These are phyloP conservation scores for Ips nitidus DNA, from an alignment of 1,140 invertebrate genomes.

Conservation along the genomic window DNA sequence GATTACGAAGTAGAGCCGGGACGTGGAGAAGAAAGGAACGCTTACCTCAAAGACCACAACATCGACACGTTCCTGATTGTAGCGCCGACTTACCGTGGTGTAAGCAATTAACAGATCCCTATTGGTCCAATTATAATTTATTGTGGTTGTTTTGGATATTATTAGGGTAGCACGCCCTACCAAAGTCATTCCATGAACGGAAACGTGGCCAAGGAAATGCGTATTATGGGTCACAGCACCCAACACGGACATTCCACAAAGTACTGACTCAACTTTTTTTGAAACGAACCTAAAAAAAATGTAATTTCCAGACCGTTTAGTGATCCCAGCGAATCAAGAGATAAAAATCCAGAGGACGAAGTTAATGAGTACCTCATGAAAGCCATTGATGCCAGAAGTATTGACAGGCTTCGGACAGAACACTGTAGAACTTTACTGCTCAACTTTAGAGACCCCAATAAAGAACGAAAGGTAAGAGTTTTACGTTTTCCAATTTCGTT, in stretches of 20 bases:
- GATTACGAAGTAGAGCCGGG: constrained; percentile 91
- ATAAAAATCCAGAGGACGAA: constrained; percentile 84
- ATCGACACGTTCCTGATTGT: constrained; percentile 92
- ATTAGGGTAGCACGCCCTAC: constrained; percentile 51
- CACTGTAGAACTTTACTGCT: constrained; percentile 81
- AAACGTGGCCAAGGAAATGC: constrained; percentile 81
- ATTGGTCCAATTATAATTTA: background rate
- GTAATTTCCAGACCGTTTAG: constrained; percentile 61
- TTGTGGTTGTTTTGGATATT: background rate
- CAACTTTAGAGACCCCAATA: constrained; percentile 73
- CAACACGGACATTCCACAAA: constrained; percentile 67
- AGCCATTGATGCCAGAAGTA: constrained; percentile 92
- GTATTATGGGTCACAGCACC: constrained; percentile 82
- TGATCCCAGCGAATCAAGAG: constrained; percentile 56
- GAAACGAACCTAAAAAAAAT: background rate
- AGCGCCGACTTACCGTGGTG: constrained; percentile 69
- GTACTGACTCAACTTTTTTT: constrained; percentile 51
- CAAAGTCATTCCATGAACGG: constrained; percentile 68
- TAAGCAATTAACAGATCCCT: constrained; percentile 49
- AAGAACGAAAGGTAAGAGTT: constrained; percentile 74
- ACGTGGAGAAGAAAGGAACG: constrained; percentile 77
- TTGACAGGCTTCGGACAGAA: constrained; percentile 81
- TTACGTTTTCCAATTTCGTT: background rate
- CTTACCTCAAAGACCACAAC: constrained; percentile 88
- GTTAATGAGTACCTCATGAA: constrained; percentile 93